phyloP scores from a whole-genome alignment of 2,113 vertebrate genomes.

The mouse (Mus musculus) region DNA sequence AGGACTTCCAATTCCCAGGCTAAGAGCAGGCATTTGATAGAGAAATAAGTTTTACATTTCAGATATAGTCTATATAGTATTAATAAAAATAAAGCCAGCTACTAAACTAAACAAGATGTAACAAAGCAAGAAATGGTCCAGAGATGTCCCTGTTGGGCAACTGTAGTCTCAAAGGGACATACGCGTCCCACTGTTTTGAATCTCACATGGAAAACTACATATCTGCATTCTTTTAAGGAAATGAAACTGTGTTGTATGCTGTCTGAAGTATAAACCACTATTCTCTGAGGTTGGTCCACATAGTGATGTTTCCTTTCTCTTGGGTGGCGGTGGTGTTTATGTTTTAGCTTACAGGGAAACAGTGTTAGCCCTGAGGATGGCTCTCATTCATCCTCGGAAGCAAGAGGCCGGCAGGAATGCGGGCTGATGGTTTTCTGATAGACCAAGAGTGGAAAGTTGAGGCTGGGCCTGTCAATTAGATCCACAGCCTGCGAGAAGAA shows the following conservation, averaged over 20 bases:
- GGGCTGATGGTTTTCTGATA: neutral
- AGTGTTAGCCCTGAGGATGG: neutral
- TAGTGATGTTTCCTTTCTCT: neutral
- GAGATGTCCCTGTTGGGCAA: neutral
- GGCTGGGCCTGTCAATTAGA: neutral
- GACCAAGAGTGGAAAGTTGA: neutral
- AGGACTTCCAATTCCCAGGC: neutral
- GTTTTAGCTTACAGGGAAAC: neutral
- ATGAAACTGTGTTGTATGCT: slow-evolving; percentile 32
- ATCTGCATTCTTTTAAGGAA: neutral
- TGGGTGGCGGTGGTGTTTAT: neutral
- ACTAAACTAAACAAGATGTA: neutral
- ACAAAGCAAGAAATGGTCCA: neutral
- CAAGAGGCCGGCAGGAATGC: neutral
- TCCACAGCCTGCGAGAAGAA: neutral
- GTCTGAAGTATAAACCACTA: neutral
- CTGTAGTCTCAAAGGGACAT: neutral
- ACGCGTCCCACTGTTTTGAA: neutral
- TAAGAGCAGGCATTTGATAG: slow-evolving; percentile 14
- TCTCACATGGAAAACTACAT: neutral
- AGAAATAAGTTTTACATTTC: slow-evolving; percentile 42
- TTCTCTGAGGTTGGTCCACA: neutral
- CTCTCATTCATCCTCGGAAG: neutral
- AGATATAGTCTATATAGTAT: neutral
- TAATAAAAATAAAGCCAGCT: neutral